phyloP scores from a whole-genome alignment of 2,113 vertebrate genomes.

The Microcebus griseorufus region DNA sequence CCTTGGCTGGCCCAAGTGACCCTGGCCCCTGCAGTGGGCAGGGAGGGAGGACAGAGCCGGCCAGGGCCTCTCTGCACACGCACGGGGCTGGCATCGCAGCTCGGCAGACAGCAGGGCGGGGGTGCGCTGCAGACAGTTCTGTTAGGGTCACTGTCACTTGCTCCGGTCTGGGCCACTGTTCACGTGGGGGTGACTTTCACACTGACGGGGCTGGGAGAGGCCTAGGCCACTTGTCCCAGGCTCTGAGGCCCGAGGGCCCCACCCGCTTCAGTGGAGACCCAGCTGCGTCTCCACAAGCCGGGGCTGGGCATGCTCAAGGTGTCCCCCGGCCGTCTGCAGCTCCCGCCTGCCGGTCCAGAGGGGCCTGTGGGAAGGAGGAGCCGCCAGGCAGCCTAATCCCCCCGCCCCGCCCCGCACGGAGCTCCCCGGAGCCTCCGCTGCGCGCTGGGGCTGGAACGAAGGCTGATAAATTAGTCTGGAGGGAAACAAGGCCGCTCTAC shows the following conservation, averaged over 20 bases:
- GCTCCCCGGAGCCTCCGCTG: conserved; percentile 86
- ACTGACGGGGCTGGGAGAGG: neutral
- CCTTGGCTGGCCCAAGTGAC: too few species aligned
- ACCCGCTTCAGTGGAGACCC: neutral
- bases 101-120: neutral
- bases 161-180: fast-evolving
- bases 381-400: conserved; percentile 92
- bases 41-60: neutral
- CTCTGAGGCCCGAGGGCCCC: neutral
- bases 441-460: conserved; percentile 84
- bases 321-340: conserved; percentile 77
- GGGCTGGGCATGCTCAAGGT: conserved; percentile 55
- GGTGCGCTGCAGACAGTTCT: fast-evolving
- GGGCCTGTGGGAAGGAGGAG: conserved; percentile 86
- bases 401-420: conserved; percentile 87
- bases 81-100: fast-evolving
- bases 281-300: neutral
- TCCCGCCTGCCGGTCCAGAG: conserved; percentile 57
- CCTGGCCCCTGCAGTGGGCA: too few species aligned
- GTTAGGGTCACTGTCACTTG: fast-evolving
- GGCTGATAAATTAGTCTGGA: conserved; percentile 92
- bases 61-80: neutral
- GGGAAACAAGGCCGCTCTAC: conserved; percentile 92
- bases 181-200: neutral
- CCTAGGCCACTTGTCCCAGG: too few species aligned